Conservation (phyloP, 1,140 invertebrate species). For the Atta texana region DNA sequence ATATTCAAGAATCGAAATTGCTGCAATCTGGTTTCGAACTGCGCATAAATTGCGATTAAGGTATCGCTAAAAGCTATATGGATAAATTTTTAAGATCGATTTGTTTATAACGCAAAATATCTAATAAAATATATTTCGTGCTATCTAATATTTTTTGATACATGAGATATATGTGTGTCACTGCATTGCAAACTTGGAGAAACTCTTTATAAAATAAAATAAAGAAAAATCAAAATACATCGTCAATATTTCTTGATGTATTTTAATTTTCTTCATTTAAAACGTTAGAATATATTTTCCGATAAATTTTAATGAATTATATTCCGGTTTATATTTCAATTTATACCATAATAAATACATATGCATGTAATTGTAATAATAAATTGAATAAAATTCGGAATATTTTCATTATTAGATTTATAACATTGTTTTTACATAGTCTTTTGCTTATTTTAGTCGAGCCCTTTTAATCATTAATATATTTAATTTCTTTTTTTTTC, state of each 20-base stretch:
- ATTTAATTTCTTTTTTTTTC: background rate
- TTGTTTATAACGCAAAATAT: background rate
- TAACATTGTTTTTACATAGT: slow-evolving; percentile 6
- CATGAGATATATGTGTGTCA: background rate
- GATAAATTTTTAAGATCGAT: background rate
- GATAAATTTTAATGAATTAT: slow-evolving; percentile 6
- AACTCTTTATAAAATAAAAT: slow-evolving; percentile 5
- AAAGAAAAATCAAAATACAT: slow-evolving; percentile 14
- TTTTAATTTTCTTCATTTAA: slow-evolving; percentile 27
- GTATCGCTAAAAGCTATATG: background rate
- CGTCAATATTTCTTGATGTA: background rate
- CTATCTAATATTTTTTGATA: slow-evolving; percentile 9
- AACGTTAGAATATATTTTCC: slow-evolving; percentile 18
- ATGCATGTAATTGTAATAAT: background rate
- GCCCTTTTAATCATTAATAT: slow-evolving; percentile 20
- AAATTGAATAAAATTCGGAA: slow-evolving; percentile 29
- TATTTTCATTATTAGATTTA: slow-evolving; percentile 25
- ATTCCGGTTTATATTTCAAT: slow-evolving; percentile 18
- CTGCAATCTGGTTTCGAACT: slow-evolving; percentile 11
- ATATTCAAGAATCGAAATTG: background rate
- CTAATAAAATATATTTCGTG: background rate
- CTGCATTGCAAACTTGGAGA: slow-evolving; percentile 11
- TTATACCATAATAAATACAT: background rate
- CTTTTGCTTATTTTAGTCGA: slow-evolving; percentile 18
- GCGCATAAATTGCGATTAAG: slow-evolving; percentile 10